Evolutionary conservation across 2,797 vertebrate species (phyloP), one percentile per base, ranked within the genome.

Genomic region (Halcyon smyrnensis): DNA sequence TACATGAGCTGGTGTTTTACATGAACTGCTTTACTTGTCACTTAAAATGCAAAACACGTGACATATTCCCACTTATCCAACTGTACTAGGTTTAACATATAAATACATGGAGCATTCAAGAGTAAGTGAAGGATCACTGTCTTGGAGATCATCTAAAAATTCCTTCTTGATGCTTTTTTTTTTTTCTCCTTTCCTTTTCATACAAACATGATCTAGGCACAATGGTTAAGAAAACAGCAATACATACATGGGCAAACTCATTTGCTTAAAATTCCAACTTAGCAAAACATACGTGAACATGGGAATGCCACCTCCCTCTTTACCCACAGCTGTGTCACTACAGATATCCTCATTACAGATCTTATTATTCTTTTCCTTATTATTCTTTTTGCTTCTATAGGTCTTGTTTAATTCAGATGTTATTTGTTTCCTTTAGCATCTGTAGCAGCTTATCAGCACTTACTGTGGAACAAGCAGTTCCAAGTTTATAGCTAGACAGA

Each of bases 31-130:
- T 83, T 85, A 81, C 37, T 89, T 87, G 21, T 24, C 79, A 63
- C 59, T 78, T 67, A 54, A 78, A 88, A 90, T 56, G 36, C 63
- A 88, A 89, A 96, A 23, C 32, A 84, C 19, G 37, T 51, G 27
- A 81, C 53, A 48, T 73, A 75, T 73, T 88, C 41, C 63, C 56
- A 39, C 48, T 90, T 81, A 75, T 12, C 28, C 57, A 56, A n/a
- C 53, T 30, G 64, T 48, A 75, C 34, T 62, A 65, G 45, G 37
- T 57, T 90, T 87, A 56, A 71, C 41, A 56, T 48, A 87, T n/a
- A 89, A 85, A 76, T 54, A 77, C n/a, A 92, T 70, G 32, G 41
- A 69, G 34, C 13, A 8, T 62, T 89, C 85, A 90, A 94, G 74
- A 32, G 30, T 74, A 92, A 85, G 51, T 37, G 15, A 95, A 85